phyloP scores from a whole-genome alignment of 2,888 invertebrate species.

The Troglohyphantes excavatus region DNA sequence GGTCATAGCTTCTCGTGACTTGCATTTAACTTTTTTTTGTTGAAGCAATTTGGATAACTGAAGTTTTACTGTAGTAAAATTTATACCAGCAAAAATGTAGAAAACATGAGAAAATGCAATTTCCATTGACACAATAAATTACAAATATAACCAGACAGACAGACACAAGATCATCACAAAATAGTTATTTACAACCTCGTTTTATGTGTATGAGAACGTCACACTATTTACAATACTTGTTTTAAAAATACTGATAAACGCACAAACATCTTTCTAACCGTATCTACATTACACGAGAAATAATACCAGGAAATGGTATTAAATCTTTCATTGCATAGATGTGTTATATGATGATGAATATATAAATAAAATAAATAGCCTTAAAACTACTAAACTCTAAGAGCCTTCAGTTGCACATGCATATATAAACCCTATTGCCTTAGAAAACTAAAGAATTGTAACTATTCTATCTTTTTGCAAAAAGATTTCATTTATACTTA shows the following conservation, averaged over 20 bases:
- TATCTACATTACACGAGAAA: conserved; percentile 57
- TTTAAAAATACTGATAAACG: conserved; percentile 54
- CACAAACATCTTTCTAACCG: background rate
- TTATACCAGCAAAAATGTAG: conserved; percentile 2
- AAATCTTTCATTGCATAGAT: conserved; percentile 53
- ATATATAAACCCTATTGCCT: too few relatives aligned
- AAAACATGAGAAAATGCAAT: background rate
- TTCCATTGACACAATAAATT: conserved; percentile 19
- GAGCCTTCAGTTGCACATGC: too few relatives aligned
- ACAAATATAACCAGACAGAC: background rate
- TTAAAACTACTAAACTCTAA: background rate
- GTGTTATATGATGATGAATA: conserved; percentile 31
- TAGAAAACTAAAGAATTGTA: too few relatives aligned
- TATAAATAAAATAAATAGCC: conserved; percentile 25
- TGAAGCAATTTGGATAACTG: too few relatives aligned
- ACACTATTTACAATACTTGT: conserved; percentile 62
- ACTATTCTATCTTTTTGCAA: too few relatives aligned
- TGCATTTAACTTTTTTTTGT: too few relatives aligned
- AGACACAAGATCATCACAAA: conserved; percentile 47
- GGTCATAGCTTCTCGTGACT: too few relatives aligned
- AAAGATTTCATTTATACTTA: too few relatives aligned
- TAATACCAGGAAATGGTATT: conserved; percentile 1
- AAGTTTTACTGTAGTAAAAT: too few relatives aligned
- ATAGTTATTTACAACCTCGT: conserved; percentile 62
- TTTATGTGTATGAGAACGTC: conserved; percentile 31